Evolutionary conservation across 35 echinoderm and acorn worm species (phyloP).

Genomic region (Eucidaris tribuloides): DNA sequence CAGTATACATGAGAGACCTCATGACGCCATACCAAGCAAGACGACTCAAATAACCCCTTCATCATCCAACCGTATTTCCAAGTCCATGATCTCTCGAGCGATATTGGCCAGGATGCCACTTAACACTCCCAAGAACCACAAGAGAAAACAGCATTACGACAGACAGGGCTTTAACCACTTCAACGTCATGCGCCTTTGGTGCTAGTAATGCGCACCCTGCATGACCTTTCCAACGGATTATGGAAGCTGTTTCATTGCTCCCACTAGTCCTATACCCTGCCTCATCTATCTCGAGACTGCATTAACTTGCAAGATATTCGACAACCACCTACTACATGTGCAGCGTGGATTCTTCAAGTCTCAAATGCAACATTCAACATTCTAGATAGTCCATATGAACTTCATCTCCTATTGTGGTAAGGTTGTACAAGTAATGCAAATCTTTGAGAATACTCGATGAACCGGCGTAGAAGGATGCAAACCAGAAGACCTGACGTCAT

Average conservation of each 20-base stretch:
- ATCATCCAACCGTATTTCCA: neutral
- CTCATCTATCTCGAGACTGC: slow-evolving; percentile 42
- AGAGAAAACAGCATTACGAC: slow-evolving; percentile 68
- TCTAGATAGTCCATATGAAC: too few species aligned
- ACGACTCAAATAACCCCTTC: slow-evolving; percentile 7
- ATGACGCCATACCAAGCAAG: neutral
- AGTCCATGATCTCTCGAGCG: slow-evolving; percentile 43
- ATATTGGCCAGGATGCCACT: slow-evolving; percentile 62
- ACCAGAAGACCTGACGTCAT: too few species aligned
- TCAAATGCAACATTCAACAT: too few species aligned
- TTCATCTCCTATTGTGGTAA: too few species aligned
- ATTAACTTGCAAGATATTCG: slow-evolving; percentile 24
- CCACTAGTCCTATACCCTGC: slow-evolving; percentile 28
- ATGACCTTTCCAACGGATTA: slow-evolving; percentile 37
- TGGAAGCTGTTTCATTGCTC: slow-evolving; percentile 23
- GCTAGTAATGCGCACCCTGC: slow-evolving; percentile 21
- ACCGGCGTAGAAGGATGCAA: too few species aligned
- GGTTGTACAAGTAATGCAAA: too few species aligned
- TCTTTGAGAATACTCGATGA: too few species aligned
- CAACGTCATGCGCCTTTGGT: slow-evolving; percentile 42
- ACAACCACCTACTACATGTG: neutral
- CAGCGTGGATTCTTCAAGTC: neutral
- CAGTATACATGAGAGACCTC: neutral
- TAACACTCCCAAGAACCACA: slow-evolving; percentile 21
- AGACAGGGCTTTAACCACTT: slow-evolving; percentile 13